Base-by-base conservation (phyloP, 2,797 vertebrate genomes). In the Halcyon smyrnensis region DNA sequence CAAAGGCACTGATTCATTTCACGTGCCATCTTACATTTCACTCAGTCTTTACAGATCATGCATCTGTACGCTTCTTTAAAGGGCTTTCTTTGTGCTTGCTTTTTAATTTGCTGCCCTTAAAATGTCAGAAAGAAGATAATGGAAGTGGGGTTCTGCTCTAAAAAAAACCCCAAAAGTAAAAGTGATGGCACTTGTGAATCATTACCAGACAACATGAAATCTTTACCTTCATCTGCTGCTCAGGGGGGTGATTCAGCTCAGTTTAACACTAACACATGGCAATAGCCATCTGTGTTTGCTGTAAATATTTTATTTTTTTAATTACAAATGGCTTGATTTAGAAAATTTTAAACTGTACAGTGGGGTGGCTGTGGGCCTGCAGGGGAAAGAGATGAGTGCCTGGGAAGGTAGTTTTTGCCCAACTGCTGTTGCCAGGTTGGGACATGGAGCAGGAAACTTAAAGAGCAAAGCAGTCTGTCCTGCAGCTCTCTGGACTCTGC, bases 261-360 rank as follows among this genome's bases (percentile, higher is more conserved):
- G 70, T 92, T 94, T 86, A 95, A 93, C 86, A 70, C 70, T 95
- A 94, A 90, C 95, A 97, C 94, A 95, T 96, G 95, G 80, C 94
- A 93, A 82, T 83, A 96, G 88, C 92, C 95, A 96, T 96, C 95
- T 97, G 95, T 96, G 93, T 97, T 97, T 96, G 86, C 92, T 96
- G 95, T 96, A 95, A 96, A 96, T 96, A 96, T 97, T 96, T 94
- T 89, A 79, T 54, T 95, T 97, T 95, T 95, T 97, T 95, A 90
- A 95, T 97, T 97, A 59, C 88, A 96, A 96, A 88, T 87, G 86
- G n/a, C 70, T 95, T 67, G 81, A 73, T 96, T 74, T 92, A 79
- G 91, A 86, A 91, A 54, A 82, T 64, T 48, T 76, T 37, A 67
- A 65, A 36, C 1, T 2, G 3, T 64, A 43, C 60, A 23, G 28